Evolutionary conservation across 2,888 invertebrate species (phyloP).

Genomic region (Perizoma flavofasciatum): DNA sequence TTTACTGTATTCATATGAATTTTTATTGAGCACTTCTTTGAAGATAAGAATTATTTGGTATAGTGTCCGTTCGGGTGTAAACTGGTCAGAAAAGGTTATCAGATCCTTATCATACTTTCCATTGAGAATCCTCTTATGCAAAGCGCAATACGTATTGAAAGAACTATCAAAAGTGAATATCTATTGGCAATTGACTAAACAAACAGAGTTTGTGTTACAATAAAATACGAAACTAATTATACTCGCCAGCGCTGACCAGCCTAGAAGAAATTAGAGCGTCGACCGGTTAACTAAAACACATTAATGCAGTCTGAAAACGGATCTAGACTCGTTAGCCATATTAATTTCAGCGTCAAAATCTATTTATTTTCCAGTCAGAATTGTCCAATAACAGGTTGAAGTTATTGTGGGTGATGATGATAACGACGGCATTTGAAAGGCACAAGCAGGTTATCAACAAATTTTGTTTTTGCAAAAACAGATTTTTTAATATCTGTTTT

Average conservation of each 20-base stretch:
- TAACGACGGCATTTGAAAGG: background rate
- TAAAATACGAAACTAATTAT: conserved; percentile 16
- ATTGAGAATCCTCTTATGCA: too few relatives aligned
- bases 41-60: too few relatives aligned
- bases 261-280: conserved; percentile 19
- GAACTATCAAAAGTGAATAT: too few relatives aligned
- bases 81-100: too few relatives aligned
- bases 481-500: conserved; percentile 6
- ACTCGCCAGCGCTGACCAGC: conserved; percentile 8
- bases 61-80: too few relatives aligned
- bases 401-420: too few relatives aligned
- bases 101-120: too few relatives aligned
- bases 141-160: too few relatives aligned
- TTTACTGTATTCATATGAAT: too few relatives aligned
- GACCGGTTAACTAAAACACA: conserved; percentile 21
- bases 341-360: conserved; percentile 10
- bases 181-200: too few relatives aligned
- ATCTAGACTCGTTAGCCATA: conserved; percentile 17
- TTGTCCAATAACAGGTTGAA: too few relatives aligned
- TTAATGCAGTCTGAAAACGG: conserved; percentile 24
- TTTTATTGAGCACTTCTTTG: too few relatives aligned
- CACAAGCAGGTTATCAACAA: conserved; percentile 6
- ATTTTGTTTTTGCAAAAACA: conserved; percentile 9
- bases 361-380: background rate
- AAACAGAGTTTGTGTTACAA: background rate